phyloP scores from a whole-genome alignment of 1,140 invertebrate genomes.

The Lordiphosa clarofinis region DNA sequence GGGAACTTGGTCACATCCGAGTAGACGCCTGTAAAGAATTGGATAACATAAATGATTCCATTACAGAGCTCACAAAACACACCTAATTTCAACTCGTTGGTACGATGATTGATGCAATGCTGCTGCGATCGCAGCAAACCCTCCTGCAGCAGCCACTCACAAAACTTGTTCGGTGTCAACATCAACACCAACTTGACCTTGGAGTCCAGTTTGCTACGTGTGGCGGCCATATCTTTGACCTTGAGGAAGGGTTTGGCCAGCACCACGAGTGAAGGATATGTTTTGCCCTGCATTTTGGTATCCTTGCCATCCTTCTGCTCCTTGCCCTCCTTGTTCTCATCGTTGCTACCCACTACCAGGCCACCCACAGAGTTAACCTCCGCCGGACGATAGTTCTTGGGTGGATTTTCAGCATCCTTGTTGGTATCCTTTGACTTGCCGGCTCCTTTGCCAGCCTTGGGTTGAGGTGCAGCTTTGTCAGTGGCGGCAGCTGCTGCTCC shows the following conservation, averaged over 20 bases:
- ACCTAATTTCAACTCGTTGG: slow-evolving; percentile 86
- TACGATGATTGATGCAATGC: slow-evolving; percentile 84
- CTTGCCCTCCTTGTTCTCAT: slow-evolving; percentile 69
- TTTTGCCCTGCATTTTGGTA: slow-evolving; percentile 90
- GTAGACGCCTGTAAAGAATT: slow-evolving; percentile 84
- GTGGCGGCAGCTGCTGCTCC: slow-evolving; percentile 7
- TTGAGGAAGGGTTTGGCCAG: slow-evolving; percentile 88
- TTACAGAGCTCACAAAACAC: slow-evolving; percentile 19
- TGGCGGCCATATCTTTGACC: slow-evolving; percentile 83
- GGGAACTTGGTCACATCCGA: slow-evolving; percentile 91
- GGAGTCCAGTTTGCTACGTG: slow-evolving; percentile 83
- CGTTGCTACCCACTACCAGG: slow-evolving; percentile 82
- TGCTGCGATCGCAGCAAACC: slow-evolving; percentile 89
- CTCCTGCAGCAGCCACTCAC: slow-evolving; percentile 93
- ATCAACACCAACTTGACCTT: slow-evolving; percentile 91
- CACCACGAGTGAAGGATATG: slow-evolving; percentile 90
- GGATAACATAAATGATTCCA: not conserved
- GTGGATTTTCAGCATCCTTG: slow-evolving; percentile 37
- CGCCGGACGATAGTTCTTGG: slow-evolving; percentile 81
- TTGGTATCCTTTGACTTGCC: slow-evolving; percentile 31
- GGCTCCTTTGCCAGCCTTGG: slow-evolving; percentile 34
- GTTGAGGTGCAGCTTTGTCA: slow-evolving; percentile 45
- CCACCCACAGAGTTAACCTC: slow-evolving; percentile 86
- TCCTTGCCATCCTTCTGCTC: slow-evolving; percentile 82
- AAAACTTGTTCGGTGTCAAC: slow-evolving; percentile 89